These are phyloP conservation scores for Cryptoblepharus egeriae DNA, from an alignment of 2,797 vertebrate genomes.

Conservation along the genomic window DNA sequence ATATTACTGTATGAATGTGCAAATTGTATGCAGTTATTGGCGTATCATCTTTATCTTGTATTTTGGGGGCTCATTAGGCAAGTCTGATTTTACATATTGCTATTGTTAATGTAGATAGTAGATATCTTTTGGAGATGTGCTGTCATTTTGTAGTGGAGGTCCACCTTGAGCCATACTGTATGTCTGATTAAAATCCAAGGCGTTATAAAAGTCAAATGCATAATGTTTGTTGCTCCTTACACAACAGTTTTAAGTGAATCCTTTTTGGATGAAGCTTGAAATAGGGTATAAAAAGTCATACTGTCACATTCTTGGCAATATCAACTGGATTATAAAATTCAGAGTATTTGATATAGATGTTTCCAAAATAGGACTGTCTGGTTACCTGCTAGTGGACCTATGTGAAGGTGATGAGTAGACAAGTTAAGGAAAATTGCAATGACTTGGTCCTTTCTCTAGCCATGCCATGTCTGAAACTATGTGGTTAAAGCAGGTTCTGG, in stretches of 20 bases:
- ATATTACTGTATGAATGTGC: background rate
- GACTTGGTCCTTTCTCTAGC: background rate
- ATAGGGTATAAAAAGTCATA: background rate
- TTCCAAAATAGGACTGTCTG: too few species aligned
- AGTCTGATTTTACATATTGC: conserved; percentile 6
- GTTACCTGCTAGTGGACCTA: background rate
- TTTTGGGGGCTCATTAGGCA: background rate
- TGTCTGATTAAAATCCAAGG: conserved; percentile 23
- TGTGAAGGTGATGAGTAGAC: too few species aligned
- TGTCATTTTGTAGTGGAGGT: conserved; percentile 29
- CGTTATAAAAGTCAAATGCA: conserved; percentile 31
- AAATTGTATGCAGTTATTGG: background rate
- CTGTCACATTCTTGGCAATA: background rate
- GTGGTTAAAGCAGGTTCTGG: background rate
- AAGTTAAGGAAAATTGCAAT: background rate
- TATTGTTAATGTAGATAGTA: background rate
- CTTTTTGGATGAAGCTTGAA: too few species aligned
- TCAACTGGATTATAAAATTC: background rate
- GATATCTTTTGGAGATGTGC: conserved; percentile 27
- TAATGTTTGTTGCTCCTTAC: conserved; percentile 4
- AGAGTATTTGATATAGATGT: background rate
- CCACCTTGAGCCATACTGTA: background rate
- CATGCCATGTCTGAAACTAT: background rate
- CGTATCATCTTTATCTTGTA: conserved; percentile 23
- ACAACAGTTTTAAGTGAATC: background rate